Percentiles rank a stretch among this genome's conserved stretches.
Evolutionary conservation across 2,113 vertebrate species (phyloP).

Genomic region (Panurus biarmicus): DNA sequence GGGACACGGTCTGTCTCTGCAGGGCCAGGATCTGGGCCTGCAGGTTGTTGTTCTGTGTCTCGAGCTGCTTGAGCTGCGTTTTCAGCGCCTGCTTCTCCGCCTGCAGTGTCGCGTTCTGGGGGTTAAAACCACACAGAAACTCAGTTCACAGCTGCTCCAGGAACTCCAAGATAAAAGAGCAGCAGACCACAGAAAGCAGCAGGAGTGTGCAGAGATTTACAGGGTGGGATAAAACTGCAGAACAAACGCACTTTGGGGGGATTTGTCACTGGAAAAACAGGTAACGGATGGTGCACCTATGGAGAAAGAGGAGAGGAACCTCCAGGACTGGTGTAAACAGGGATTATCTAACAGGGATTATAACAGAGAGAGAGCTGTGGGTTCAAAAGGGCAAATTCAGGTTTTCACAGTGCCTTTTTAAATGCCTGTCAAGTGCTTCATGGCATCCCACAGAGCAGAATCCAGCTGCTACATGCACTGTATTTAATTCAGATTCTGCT

Average conservation of each 20-base stretch:
- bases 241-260: neutral
- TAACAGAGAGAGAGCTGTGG: neutral
- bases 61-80: constrained; percentile 93
- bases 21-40: constrained; percentile 95
- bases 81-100: constrained; percentile 94
- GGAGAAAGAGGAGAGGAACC: neutral
- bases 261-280: neutral
- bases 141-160: neutral
- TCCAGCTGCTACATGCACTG: neutral
- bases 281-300: neutral
- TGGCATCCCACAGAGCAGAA: neutral
- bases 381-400: neutral
- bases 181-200: neutral
- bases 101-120: constrained; percentile 94
- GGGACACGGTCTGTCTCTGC: constrained; percentile 88
- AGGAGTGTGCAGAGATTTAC: neutral
- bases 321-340: neutral
- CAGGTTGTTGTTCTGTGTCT: constrained; percentile 90
- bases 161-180: neutral
- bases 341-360: neutral
- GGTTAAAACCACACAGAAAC: neutral
- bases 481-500: neutral
- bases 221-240: neutral
- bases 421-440: neutral
- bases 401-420: neutral